These are phyloP conservation scores for Agelastica alni DNA, from an alignment of 2,888 invertebrate species.

Conservation along the genomic window DNA sequence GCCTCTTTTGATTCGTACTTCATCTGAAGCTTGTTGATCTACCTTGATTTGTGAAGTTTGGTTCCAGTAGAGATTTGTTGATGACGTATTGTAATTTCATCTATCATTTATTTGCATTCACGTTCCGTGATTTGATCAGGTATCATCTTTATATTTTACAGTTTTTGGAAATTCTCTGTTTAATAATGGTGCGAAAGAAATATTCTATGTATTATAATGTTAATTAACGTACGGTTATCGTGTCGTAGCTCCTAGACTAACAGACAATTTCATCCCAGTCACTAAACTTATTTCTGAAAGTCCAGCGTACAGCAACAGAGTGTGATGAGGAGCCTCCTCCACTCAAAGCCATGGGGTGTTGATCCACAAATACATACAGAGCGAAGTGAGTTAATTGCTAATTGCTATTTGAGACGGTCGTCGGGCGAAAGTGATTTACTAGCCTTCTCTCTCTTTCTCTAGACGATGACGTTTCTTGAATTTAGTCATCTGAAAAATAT, in stretches of 20 bases:
- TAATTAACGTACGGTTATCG: too few relatives aligned
- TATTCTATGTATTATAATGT: too few relatives aligned
- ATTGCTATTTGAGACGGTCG: conserved; percentile 53
- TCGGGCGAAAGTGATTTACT: conserved; percentile 52
- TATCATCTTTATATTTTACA: too few relatives aligned
- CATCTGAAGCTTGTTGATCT: too few relatives aligned
- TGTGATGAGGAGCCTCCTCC: conserved; percentile 28
- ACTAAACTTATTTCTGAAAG: conserved; percentile 12
- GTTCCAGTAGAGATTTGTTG: too few relatives aligned
- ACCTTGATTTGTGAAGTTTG: too few relatives aligned
- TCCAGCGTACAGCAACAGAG: conserved; percentile 17
- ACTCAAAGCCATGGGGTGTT: conserved; percentile 39
- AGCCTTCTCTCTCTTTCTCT: conserved; percentile 36
- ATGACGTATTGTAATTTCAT: too few relatives aligned
- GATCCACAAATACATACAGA: conserved; percentile 46
- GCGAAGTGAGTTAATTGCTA: conserved; percentile 54
- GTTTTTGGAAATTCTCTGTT: too few relatives aligned
- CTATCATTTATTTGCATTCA: too few relatives aligned
- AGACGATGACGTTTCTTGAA: conserved; percentile 42
- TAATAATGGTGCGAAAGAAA: too few relatives aligned
- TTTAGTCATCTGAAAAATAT: conserved; percentile 49
- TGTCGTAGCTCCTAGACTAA: conserved; percentile 1
- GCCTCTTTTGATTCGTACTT: too few relatives aligned
- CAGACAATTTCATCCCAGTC: not conserved
- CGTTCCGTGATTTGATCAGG: too few relatives aligned